Percentiles rank a stretch among this genome's conserved stretches.
Evolutionary conservation across 2,797 vertebrate genomes (phyloP).

Genomic region (Schizopygopsis pylzovi): DNA sequence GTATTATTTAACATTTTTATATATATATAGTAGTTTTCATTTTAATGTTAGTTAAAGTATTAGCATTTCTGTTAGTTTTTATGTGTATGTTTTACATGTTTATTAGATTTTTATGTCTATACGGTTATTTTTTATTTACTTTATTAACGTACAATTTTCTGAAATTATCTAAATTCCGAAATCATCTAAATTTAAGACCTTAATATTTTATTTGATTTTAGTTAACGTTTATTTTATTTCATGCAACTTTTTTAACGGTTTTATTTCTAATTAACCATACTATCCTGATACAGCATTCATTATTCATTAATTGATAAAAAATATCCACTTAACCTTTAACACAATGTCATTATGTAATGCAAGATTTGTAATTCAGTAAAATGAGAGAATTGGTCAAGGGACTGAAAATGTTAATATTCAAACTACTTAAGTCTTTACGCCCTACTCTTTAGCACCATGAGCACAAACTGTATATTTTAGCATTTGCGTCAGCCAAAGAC

Average conservation of each 20-base stretch:
- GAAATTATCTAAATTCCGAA: not conserved
- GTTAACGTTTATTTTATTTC: not conserved
- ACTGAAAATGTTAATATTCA: constrained; percentile 9
- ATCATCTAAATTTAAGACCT: not conserved
- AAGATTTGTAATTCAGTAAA: constrained; percentile 28
- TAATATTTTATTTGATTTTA: not conserved
- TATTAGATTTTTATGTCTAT: too few species aligned
- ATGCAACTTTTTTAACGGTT: too few species aligned
- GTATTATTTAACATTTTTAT: too few species aligned
- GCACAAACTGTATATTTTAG: constrained; percentile 42
- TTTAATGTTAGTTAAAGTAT: too few species aligned
- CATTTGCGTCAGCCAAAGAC: constrained; percentile 25
- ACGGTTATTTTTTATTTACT: too few species aligned
- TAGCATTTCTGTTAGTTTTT: too few species aligned
- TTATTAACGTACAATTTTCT: too few species aligned
- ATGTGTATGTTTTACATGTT: too few species aligned
- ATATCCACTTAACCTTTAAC: not conserved
- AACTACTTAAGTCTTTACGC: constrained; percentile 12
- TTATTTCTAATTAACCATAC: not conserved
- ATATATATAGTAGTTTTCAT: too few species aligned
- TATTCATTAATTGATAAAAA: not conserved
- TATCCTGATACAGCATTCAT: not conserved
- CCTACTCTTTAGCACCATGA: constrained; percentile 25
- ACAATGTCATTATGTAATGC: not conserved
- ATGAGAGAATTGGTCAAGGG: constrained; percentile 16